These are phyloP conservation scores for Aplodontia rufa DNA, from an alignment of 2,113 vertebrate species.

Conservation along the genomic window DNA sequence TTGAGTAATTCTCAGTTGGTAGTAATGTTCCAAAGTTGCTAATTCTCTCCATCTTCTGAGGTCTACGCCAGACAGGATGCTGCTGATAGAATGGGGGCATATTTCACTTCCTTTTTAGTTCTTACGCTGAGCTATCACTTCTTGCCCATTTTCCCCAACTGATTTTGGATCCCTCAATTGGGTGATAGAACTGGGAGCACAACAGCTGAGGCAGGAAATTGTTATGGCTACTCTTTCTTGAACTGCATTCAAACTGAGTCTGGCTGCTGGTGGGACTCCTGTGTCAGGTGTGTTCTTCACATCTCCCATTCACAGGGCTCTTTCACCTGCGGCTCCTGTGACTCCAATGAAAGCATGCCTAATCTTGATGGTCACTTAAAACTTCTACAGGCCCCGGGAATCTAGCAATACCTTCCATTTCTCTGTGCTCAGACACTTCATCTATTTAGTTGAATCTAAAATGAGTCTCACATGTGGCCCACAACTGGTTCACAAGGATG, in stretches of 20 bases:
- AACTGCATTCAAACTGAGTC: too few species aligned
- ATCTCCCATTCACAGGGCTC: neutral
- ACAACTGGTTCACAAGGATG: neutral
- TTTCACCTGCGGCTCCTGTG: neutral
- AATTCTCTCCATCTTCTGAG: neutral
- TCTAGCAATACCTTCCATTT: neutral
- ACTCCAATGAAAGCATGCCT: neutral
- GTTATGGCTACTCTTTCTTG: neutral
- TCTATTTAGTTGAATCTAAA: neutral
- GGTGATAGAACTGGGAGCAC: neutral
- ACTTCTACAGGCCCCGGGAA: neutral
- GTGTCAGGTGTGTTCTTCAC: neutral
- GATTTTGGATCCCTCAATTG: neutral
- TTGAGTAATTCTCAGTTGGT: neutral
- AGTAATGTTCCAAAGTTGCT: too few species aligned
- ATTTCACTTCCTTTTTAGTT: neutral
- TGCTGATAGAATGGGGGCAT: neutral
- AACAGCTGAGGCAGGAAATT: neutral
- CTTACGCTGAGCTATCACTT: accelerated
- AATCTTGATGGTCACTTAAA: neutral
- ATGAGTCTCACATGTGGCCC: neutral
- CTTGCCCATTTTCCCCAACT: neutral
- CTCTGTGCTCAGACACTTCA: neutral
- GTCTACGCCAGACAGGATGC: neutral
- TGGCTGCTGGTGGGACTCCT: neutral